phyloP scores from a whole-genome alignment of 2,797 vertebrate species.

The Natrix natrix region DNA sequence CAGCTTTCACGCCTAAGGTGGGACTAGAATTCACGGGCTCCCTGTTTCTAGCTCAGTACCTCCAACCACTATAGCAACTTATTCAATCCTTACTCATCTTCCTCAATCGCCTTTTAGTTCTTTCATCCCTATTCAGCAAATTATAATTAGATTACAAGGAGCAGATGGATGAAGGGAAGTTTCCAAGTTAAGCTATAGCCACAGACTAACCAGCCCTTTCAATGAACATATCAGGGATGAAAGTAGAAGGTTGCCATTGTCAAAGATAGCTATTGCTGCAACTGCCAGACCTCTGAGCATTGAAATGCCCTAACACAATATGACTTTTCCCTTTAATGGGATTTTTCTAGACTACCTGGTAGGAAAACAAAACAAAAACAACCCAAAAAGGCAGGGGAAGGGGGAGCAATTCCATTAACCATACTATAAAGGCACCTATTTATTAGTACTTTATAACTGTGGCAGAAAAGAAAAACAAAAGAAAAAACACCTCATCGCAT shows the following conservation, averaged over 20 bases:
- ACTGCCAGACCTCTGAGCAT: constrained; percentile 26
- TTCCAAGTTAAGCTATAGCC: neutral
- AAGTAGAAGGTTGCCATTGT: neutral
- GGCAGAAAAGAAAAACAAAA: constrained; percentile 60
- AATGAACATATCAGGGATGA: fast-evolving
- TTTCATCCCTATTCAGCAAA: neutral
- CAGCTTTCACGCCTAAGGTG: neutral
- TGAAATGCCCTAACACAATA: constrained; percentile 57
- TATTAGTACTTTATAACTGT: constrained; percentile 78
- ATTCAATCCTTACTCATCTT: neutral
- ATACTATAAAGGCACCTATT: constrained; percentile 74
- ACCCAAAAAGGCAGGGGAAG: neutral
- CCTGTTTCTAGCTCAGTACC: neutral
- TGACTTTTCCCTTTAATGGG: constrained; percentile 75
- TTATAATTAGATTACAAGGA: neutral
- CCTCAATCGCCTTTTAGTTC: too few relatives aligned
- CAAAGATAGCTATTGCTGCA: neutral
- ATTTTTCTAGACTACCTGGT: constrained; percentile 75
- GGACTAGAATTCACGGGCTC: neutral
- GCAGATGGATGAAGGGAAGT: neutral
- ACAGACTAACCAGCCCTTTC: neutral
- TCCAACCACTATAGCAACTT: neutral
- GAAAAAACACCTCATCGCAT: constrained; percentile 33
- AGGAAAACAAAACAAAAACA: neutral
- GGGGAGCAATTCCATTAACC: constrained; percentile 72